Evolutionary conservation across 2,797 vertebrate genomes (phyloP).

Genomic region (Phataginus tricuspis): DNA sequence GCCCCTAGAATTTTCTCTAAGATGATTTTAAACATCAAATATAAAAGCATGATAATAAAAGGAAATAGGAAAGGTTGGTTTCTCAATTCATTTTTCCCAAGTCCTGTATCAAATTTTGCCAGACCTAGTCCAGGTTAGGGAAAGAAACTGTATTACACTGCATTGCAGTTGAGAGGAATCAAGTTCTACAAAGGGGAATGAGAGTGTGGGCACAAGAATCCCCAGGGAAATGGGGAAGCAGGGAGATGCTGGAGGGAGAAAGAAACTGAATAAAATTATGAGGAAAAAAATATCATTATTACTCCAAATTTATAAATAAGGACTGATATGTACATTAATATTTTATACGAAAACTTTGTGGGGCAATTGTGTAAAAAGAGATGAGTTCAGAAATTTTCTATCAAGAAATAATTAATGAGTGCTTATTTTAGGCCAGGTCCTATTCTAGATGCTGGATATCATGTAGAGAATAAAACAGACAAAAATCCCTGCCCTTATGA

Average conservation of each 20-base stretch:
- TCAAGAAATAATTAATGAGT: not conserved
- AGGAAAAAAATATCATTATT: not conserved
- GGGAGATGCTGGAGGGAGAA: not conserved
- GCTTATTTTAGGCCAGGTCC: not conserved
- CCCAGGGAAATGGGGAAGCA: not conserved
- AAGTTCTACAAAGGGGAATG: not conserved
- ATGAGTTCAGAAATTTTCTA: conserved; percentile 1
- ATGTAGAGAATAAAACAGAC: not conserved
- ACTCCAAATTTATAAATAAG: not conserved
- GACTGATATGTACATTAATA: not conserved
- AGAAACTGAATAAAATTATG: not conserved
- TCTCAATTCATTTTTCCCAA: not conserved
- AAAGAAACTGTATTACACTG: not conserved
- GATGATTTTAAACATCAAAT: conserved; percentile 1
- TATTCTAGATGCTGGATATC: not conserved
- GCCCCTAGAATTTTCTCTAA: not conserved
- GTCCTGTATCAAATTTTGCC: not conserved
- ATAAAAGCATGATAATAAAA: not conserved
- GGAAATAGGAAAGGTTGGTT: not conserved
- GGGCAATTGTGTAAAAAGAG: not conserved
- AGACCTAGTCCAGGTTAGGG: not conserved
- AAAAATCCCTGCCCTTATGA: not conserved
- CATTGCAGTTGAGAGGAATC: not conserved
- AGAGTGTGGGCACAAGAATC: not conserved
- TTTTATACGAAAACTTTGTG: not conserved